Base-by-base conservation (phyloP, 2,888 invertebrate species). In the Parasteatoda lunata region DNA sequence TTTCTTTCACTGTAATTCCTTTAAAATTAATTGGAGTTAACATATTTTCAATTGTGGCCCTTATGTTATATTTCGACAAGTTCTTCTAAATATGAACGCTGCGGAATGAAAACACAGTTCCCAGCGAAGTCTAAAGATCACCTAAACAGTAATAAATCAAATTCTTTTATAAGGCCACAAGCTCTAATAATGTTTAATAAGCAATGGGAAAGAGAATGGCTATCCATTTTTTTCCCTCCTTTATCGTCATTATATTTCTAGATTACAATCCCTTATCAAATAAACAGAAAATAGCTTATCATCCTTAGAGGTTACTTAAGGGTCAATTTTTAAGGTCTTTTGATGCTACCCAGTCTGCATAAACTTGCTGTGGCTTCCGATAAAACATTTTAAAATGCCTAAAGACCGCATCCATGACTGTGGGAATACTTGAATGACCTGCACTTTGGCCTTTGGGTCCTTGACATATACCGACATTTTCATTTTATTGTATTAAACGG, bases 181-280 rank as follows among this genome's bases (percentile, higher is more conserved):
- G n/a, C 52, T 30, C 51, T 65, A 84, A 77, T 77, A 72, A 77
- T 48, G 65, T 77, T 68, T 75, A 84, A 84, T 78, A 84, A 84
- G 84, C 84, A 49, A 51, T 45, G 5, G 76, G 49, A 70, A 47
- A 5, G 70, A 69, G 45, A 52, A 49, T 15, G 45, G 9, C 51
- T 13, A 81, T 52, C 68, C 68, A 54, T 59, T 54, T 82, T 69
- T 54, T 51, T 71, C 30, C 51, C 47, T 73, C 79, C 64, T 75
- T 84, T 84, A 84, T 84, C 30, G 30, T 30, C 78, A 73, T 84
- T 84, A 84, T 73, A 78, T 77, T 84, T 84, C 65, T 68, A 84
- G 84, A 84, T 84, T 84, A 84, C 72, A 77, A 72, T 65, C 69
- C 52, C 84, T 84, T 84, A 84, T 84, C 84, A 84, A 84, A 84